Base-by-base conservation (phyloP, 2,888 invertebrate species). In the Frankliniella intonsa region DNA sequence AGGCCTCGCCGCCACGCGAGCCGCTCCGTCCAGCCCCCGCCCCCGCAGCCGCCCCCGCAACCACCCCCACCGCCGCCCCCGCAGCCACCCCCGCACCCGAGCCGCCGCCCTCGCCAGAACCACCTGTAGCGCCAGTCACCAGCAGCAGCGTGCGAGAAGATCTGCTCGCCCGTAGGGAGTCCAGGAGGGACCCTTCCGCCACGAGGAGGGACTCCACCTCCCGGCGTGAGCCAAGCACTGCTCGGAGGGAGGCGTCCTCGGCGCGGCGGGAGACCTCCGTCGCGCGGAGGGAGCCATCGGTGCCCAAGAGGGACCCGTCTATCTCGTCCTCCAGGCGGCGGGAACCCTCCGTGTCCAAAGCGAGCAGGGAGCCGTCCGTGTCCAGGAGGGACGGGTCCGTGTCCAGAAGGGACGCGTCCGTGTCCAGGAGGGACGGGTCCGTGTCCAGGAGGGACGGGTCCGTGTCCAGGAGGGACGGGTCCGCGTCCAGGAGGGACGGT, bases 271-370 rank as follows among this genome's bases (percentile, higher is more conserved):
- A 69, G 22, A 8, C 11, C n/a, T 69, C 69, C 22, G 69, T 22
- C 22, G 2, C 69, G n/a, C 69, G 80, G 65, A 76, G 69, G 0
- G 69, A 76, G 2, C 22, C 25, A 22, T 76, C 55, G 55, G 14
- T 19, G 17, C 19, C 69, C 25, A 76, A 12, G 69, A n/a, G 69
- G 22, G 69, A 76, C 22, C 69, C 69, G 9, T 76, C 69, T 9
- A 22, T 76, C 55, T 14, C 82, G 19, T 80, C 80, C 38, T 19
- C 80, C 49, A 12, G 81, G 3, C 80, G 51, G 25, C 80, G 82
- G 19, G 76, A 80, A 22, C 14, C 55, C 50, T 51, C 50, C 50
- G 81, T 50, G 81, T 25, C 69, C 7, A 69, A 38, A 22, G 69
- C 22, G 38, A 38, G n/a, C n/a, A n/a, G 69, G 25, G 69, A 76